Base-by-base conservation (phyloP, 2,888 invertebrate species). In the Exephanes ischioxanthus region DNA sequence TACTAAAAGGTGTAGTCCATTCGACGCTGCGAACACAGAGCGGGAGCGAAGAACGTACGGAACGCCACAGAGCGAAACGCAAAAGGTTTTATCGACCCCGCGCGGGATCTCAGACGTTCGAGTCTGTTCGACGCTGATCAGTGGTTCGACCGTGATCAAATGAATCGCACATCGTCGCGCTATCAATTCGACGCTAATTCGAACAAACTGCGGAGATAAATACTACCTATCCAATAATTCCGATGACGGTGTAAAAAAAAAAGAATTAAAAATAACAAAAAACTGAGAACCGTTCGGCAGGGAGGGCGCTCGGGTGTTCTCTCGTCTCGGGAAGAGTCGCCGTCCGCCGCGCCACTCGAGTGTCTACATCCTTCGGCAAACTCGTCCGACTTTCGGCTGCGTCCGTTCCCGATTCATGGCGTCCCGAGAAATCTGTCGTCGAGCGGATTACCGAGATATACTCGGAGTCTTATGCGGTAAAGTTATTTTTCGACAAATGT, bases 91-190 rank as follows among this genome's bases (percentile, higher is more conserved):
- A 76, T 77, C 66, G 76, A 78, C 7, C 26, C 45, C 41, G 45
- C 73, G 14, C 61, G 68, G 66, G 66, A 68, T 68, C 55, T 22
- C 72, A 19, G 33, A 33, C 3, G 26, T 82, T 71, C 19, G 48
- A 51, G 48, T 84, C 68, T 78, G 67, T 77, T 78, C 41, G 30
- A 63, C 67, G 61, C n/a, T 22, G 30, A 72, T 73, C 73, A 80
- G 86, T 81, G 72, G 68, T 30, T 55, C 78, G 30, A 37, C 41
- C 66, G 77, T 75, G 53, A 77, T 75, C 78, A 51, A 84, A 45
- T 14, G 19, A 70, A 70, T 66, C 45, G 33, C 14, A 48, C 68
- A 14, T 68, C 68, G 68, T 30, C 19, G 41, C 68, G 55, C 30
- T 48, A 63, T 73, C 33, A 5, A 26, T 68, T 11, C 48, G 5